Base-by-base conservation (phyloP, 2,113 vertebrate species). In the Thunnus thynnus region DNA sequence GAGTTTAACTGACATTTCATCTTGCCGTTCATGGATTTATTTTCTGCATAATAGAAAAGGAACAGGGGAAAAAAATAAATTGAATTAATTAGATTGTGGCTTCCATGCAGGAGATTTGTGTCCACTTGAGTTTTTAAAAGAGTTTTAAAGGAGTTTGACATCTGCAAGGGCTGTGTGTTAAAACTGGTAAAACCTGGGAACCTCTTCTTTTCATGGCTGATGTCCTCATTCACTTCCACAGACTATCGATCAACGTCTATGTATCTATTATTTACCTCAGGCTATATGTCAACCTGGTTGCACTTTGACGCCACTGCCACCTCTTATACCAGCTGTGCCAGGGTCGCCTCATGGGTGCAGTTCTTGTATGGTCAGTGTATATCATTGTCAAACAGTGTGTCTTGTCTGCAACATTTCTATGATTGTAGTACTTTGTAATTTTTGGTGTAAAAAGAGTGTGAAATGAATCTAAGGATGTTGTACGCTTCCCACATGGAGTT, bases 251-350 rank as follows among this genome's bases (percentile, higher is more conserved):
- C 73, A 79, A 4, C 46, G 68, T 79, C 75, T 56, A 54, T 69
- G 18, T 20, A 69, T 81, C 36, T 77, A 70, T 78, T 81, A 81
- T 87, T 87, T 76, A 85, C 56, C 46, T 55, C 36, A 32, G 62
- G 66, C 58, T n/a, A 22, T 73, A 66, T 7, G 69, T 85, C 76
- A 80, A 3, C 36, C 47, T 30, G 11, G 61, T 77, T 73, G 68
- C 61, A 50, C 69, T 52, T 48, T 60, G 13, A 36, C 36, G 2
- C 63, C 32, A 5, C 3, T 44, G 30, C 16, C 65, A 3, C 27
- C 20, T 73, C 64, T 65, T n/a, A 46, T 22, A 60, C 25, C 41
- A 27, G 55, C 17, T 13, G 36, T 57, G 44, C 57, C 54, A 32
- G 32, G 13, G 17, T 36, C 66, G 41, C 70, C 41, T 20, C 57